Base-by-base conservation (phyloP, 2,797 vertebrate species). In the Lepus oiostolus region DNA sequence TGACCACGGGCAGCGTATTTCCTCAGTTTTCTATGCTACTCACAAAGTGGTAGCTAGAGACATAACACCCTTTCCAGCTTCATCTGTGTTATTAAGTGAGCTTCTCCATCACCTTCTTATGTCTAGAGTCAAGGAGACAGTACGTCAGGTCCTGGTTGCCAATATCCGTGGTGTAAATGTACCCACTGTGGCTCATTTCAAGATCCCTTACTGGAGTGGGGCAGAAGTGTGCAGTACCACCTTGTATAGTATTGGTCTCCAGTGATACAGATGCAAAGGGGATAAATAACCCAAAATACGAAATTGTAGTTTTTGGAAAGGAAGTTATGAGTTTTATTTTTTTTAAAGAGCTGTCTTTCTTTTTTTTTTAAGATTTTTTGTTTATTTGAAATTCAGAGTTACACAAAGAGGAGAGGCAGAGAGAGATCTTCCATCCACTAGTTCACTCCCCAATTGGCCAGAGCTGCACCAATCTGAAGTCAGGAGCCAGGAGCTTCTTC, bases 1-100 rank as follows among this genome's bases (percentile, higher is more conserved):
- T 63, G 35, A 52, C 76, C 89, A 24, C 26, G 26, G 7, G 70
- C 95, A 91, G 42, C 26, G 47, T 32, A 65, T 79, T 76, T 77
- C 76, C 35, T 93, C 19, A 7, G 2, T 91, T 85, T 93, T 80
- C 81, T 77, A 4, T 91, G 50, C 63, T 72, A 12, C 71, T 88
- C 28, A 94, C n/a, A 47, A 85, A 85, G 42, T 28, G 38, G 42
- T 17, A 35, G 54, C 54, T 71, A 54, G 9, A 79, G 38, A 81
- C 26, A 54, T 0, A 1, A 38, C 10, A 17, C 10, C 26, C 54
- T 86, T 65, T 77, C 21, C 50, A 50, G 54, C 85, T 82, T 89
- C 22, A 74, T 62, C 24, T 86, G 28, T 11, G 7, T 93, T 68
- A 75, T 70, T 81, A 86, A 77, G 32, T 35, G 24, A 71, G 19